Base-by-base conservation (phyloP, 2,113 vertebrate genomes). In the Misgurnus mizolepis region DNA sequence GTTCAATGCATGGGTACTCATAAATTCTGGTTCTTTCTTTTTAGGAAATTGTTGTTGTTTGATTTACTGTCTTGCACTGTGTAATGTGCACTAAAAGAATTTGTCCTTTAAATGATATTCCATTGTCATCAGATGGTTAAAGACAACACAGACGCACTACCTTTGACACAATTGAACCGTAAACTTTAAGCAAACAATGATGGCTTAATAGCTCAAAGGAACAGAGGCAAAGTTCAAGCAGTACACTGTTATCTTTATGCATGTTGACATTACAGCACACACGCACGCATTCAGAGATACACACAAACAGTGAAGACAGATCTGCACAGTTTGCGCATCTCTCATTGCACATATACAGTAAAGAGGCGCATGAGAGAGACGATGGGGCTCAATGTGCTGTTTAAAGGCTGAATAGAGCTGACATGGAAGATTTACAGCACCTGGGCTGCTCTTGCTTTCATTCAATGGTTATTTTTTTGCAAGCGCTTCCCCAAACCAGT, bases 401-500 rank as follows among this genome's bases (percentile, higher is more conserved):
- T 43, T 71, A 47, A 47, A 53, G 68, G 45, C 56, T 45, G 65
- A 3, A 66, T 66, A 18, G 55, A 74, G 43, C 18, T 62, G 39
- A 62, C 61, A 76, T 58, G 49, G 5, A 76, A 64, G 69, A 83
- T 81, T 81, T 73, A 83, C 27, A 22, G 22, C 65, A 60, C 18
- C 79, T 82, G 56, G 72, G 39, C 53, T 3, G 62, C 18, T 40
- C 9, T 50, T 22, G 22, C 45, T 80, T 40, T n/a, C 41, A 18
- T 27, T 67, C 53, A 10, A 10, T 66, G 60, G 17, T 83, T 18
- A 27, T 8, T 43, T 17, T 43, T 41, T 76, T 18, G 15, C n/a
- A 15, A 27, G n/a, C 7, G 12, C 50, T 66, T 10, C 53, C 22
- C 9, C 15, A 68, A 72, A 45, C 41, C 62, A 34, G 14, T 62